Evolutionary conservation across 2,888 invertebrate species (phyloP), one percentile per base, ranked within the genome.

Genomic region (Aelia acuminata): DNA sequence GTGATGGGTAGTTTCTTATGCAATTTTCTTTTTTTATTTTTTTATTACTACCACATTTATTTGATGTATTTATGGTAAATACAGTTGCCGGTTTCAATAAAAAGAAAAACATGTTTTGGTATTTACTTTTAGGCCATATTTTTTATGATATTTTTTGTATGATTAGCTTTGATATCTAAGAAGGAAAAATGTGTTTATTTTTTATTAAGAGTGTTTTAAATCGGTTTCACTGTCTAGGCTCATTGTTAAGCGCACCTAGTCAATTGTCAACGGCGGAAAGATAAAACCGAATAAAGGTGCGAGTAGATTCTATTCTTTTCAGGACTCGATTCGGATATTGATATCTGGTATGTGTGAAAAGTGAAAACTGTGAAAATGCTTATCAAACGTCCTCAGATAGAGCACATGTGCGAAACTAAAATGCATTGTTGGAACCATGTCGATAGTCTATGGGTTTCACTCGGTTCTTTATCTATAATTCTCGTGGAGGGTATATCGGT

Each of bases 281-380:
- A 57, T 26, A 57, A 26, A 26, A 57, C n/a, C 26, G 26, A 26
- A 57, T 26, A 26, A 26, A 26, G 53, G 7, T n/a, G 53, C 53
- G n/a, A 53, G 57, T 26, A 57, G 75, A 75, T 75, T 20, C 75
- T 75, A 75, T 43, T 39, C 75, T 39, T 57, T 75, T 75, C 75
- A 75, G 22, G 20, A 22, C 75, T n/a, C 7, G 43, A 5, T 43
- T 10, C 10, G 10, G 43, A 4, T 43, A 43, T 20, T 22, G 75
- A 75, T 75, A 75, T 75, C 75, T 39, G 75, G 8, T 1, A 39
- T 22, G 75, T 39, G 7, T 39, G 39, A 39, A 43, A 75, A 39
- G 75, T 75, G 75, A 75, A 75, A 75, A 75, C 39, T 39, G 22
- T 35, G 75, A 75, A 75, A 75, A 75, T 75, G 39, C 75, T 39